Percentiles rank a stretch among this genome's conserved stretches.
Conservation (phyloP, 2,888 invertebrate genomes). For the Caenorhabditis auriculariae region DNA sequence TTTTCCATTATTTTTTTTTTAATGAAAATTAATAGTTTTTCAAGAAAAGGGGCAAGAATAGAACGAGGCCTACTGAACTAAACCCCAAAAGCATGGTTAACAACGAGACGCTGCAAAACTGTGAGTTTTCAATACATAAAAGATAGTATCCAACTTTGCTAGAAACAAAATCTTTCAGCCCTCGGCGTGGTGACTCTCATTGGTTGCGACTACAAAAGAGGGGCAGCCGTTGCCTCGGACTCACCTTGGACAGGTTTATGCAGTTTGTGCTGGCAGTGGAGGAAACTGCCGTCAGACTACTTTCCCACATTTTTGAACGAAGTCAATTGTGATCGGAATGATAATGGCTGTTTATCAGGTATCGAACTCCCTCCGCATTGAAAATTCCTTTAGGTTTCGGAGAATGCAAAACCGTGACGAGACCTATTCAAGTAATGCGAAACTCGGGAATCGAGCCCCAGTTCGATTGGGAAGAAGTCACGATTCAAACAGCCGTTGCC, state of each 20-base stretch:
- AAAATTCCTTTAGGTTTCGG: slow-evolving; percentile 34
- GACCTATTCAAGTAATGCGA: slow-evolving; percentile 31
- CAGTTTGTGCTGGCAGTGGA: slow-evolving; percentile 47
- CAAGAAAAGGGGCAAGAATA: not conserved
- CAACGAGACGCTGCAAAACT: too few species aligned
- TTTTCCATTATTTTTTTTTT: too few species aligned
- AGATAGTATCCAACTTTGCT: not conserved
- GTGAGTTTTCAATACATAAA: too few species aligned
- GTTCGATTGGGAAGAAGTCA: slow-evolving; percentile 30
- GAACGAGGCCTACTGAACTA: too few species aligned
- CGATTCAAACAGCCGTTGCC: slow-evolving; percentile 29
- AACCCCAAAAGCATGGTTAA: too few species aligned
- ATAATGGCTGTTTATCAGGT: slow-evolving; percentile 42
- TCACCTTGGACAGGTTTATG: slow-evolving; percentile 32
- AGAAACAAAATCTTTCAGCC: not conserved
- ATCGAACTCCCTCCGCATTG: slow-evolving; percentile 1
- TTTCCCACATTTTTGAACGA: slow-evolving; percentile 45
- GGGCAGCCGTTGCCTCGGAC: slow-evolving; percentile 25
- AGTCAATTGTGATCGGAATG: slow-evolving; percentile 37
- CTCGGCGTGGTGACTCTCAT: slow-evolving; percentile 31
- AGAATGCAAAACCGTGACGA: slow-evolving; percentile 31
- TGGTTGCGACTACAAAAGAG: slow-evolving; percentile 38
- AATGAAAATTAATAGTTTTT: not conserved
- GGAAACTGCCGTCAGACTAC: slow-evolving; percentile 35
- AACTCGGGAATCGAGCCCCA: slow-evolving; percentile 15